These are phyloP conservation scores for Apeltes quadracus DNA, from an alignment of 2,113 vertebrate genomes.

Conservation along the genomic window DNA sequence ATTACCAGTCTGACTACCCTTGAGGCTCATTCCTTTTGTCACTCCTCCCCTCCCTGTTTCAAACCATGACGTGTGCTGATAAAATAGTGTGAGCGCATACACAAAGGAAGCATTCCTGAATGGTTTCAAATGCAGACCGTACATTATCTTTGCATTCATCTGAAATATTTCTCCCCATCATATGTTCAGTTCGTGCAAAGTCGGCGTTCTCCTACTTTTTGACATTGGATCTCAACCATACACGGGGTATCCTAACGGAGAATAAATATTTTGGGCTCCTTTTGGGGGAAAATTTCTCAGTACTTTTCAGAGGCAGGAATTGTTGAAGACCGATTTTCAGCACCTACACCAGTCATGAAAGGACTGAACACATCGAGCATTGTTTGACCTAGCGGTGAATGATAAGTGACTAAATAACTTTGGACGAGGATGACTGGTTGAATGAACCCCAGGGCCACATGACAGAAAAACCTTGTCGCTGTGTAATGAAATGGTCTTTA, in stretches of 20 bases:
- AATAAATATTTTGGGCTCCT: no score
- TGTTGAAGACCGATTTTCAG: neutral
- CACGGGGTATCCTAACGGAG: neutral
- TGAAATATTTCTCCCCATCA: neutral
- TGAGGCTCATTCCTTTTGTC: slow-evolving; percentile 59
- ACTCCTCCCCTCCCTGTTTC: slow-evolving; percentile 27
- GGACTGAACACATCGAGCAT: slow-evolving; percentile 7
- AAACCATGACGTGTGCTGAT: slow-evolving; percentile 33
- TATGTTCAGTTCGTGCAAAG: neutral
- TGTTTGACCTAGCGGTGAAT: slow-evolving; percentile 14
- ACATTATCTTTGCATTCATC: neutral
- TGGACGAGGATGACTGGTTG: slow-evolving; percentile 20
- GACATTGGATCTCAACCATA: neutral
- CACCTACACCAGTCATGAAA: neutral
- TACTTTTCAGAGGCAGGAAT: neutral
- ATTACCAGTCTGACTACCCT: slow-evolving; percentile 74
- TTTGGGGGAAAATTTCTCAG: neutral
- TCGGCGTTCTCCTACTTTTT: neutral
- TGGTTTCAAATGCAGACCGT: neutral
- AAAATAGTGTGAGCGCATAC: slow-evolving; percentile 2
- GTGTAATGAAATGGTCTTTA: neutral
- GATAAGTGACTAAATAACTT: slow-evolving; percentile 54
- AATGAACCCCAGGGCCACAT: slow-evolving; percentile 32
- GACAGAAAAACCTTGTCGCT: neutral
- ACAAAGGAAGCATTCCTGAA: slow-evolving; percentile 8